Evolutionary conservation across 2,113 vertebrate species (phyloP), one percentile per base, ranked within the genome.

Genomic region (Centrocercus urophasianus): DNA sequence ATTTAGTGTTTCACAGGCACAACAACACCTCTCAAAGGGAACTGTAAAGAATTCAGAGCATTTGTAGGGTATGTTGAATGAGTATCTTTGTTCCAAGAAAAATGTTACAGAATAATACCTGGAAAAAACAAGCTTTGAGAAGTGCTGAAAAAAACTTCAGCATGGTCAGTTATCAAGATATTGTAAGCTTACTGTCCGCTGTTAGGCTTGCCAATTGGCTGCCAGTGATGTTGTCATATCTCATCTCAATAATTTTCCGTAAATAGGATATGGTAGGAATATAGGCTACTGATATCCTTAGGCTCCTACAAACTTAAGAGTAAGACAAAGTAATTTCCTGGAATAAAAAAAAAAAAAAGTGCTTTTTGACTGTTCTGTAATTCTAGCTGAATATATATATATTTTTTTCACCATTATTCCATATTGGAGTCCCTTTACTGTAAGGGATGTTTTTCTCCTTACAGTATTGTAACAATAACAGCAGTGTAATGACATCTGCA

Each of bases 1-100:
- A 88, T 79, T 93, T 86, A 86, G 38, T 48, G 30, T 76, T 93
- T 91, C 54, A 82, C 11, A 25, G 17, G n/a, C 6, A 88, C 89
- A 93, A 82, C 61, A 72, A 25, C 75, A 63, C 73, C n/a, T 93
- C 83, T 80, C 54, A 83, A 75, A 81, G 9, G 1, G 40, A 60
- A 81, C 78, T 22, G 21, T 86, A 72, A 59, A 71, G 57, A 96
- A 84, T 82, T 73, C 18, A 69, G 67, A 11, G 48, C 16, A 34
- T 78, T 32, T 91, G 7, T 76, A 71, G 36, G 90, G 83, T 63
- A 48, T 11, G 18, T 74, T 81, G 69, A 88, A 93, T 86, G 45
- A 94, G 92, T 93, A 88, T 93, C 95, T 96, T 94, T 4, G 43
- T 95, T 92, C 36, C 50, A 90, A 76, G 65, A 42, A 40, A 89